These are phyloP conservation scores for Poeciliopsis gracilis DNA, from an alignment of 2,797 vertebrate species.

Conservation along the genomic window DNA sequence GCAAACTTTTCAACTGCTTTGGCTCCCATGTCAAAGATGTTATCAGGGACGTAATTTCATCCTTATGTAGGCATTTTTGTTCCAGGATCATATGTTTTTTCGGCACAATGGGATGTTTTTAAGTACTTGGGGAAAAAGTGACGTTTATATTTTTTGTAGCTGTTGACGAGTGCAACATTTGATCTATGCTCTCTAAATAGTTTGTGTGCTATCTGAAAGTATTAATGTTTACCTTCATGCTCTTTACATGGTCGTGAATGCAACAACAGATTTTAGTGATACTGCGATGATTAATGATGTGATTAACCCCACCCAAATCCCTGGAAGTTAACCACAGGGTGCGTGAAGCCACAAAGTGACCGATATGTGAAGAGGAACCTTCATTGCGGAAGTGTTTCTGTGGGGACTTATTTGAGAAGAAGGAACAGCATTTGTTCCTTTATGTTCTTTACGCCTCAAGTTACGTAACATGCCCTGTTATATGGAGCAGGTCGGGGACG, in stretches of 20 bases:
- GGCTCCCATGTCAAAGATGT: neutral
- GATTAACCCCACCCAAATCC: neutral
- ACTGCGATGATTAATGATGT: neutral
- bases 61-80: neutral
- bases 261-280: neutral
- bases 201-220: neutral
- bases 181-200: neutral
- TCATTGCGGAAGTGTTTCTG: constrained; percentile 32
- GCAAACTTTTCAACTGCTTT: neutral
- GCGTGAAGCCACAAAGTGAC: neutral
- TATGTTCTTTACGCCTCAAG: neutral
- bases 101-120: neutral
- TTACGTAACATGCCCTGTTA: neutral
- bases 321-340: neutral
- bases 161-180: neutral
- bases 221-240: neutral
- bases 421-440: neutral
- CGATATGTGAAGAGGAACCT: constrained; percentile 40
- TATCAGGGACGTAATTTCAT: neutral
- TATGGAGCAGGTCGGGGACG: fast-evolving
- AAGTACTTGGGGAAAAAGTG: neutral
- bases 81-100: neutral
- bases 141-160: neutral
- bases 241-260: neutral
- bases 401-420: constrained; percentile 15